phyloP scores from a whole-genome alignment of 2,888 invertebrate species.

The Dryocosmus kuriphilus region DNA sequence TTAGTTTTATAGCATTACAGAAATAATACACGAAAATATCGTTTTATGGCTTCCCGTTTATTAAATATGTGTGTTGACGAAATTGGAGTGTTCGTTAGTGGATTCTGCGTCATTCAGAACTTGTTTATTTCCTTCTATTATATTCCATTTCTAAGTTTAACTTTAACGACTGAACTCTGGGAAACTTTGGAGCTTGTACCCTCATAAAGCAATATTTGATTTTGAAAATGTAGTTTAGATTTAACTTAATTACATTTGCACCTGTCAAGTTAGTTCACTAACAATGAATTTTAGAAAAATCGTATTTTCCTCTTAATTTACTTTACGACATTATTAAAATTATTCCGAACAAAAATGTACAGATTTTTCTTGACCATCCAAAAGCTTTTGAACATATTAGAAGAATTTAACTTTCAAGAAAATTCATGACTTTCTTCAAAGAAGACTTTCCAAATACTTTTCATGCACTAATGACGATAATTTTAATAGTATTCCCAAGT shows the following conservation, averaged over 20 bases:
- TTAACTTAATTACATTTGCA: background rate
- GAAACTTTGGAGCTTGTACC: conserved; percentile 8
- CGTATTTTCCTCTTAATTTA: no score
- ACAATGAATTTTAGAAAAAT: background rate
- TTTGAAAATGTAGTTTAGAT: background rate
- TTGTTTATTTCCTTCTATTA: conserved; percentile 5
- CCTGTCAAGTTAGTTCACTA: background rate
- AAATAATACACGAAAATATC: no score
- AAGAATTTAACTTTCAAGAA: no score
- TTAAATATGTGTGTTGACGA: background rate
- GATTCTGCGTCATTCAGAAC: background rate
- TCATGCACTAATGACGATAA: no score
- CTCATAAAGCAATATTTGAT: conserved; percentile 1
- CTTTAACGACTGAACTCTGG: conserved; percentile 18
- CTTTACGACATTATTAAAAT: no score
- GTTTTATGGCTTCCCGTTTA: background rate
- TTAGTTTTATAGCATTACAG: no score
- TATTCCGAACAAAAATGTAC: no score
- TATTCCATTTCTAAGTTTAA: conserved; percentile 3
- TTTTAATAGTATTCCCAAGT: no score
- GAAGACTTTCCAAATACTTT: no score
- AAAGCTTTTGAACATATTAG: no score
- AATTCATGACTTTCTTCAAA: no score
- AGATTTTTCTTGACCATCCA: no score
- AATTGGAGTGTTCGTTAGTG: background rate